These are phyloP conservation scores for Himalopsyche phryganea DNA, from an alignment of 1,140 invertebrate genomes.

Conservation along the genomic window DNA sequence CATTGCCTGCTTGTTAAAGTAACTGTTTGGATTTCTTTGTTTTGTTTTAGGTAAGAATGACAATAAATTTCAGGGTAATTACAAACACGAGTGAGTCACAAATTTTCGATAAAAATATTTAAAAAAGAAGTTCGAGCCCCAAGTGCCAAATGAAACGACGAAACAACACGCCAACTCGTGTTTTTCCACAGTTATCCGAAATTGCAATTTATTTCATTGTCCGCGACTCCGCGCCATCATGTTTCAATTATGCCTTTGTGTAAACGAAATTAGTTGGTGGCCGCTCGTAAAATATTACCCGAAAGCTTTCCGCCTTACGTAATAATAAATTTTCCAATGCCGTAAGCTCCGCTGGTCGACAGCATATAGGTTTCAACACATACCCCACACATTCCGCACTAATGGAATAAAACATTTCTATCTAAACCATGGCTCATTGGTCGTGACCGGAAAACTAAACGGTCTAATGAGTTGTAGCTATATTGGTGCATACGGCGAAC, in stretches of 20 bases:
- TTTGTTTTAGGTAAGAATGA: no score
- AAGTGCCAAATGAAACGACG: no score
- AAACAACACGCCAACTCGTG: background rate
- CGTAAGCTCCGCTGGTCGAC: background rate
- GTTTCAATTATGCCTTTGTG: slow-evolving; percentile 35
- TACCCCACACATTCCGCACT: slow-evolving; percentile 2
- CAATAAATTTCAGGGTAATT: no score
- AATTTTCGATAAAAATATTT: no score
- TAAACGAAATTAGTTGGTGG: slow-evolving; percentile 33
- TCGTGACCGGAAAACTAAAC: slow-evolving; percentile 29
- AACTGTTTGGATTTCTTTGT: no score
- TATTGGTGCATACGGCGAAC: slow-evolving; percentile 8
- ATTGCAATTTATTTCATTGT: slow-evolving; percentile 32
- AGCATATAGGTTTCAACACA: slow-evolving; percentile 3
- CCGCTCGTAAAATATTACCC: slow-evolving; percentile 31
- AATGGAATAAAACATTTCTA: slow-evolving; percentile 33
- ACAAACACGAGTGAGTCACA: no score
- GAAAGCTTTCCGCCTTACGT: slow-evolving; percentile 25
- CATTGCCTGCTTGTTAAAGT: no score
- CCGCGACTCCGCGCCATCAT: slow-evolving; percentile 24
- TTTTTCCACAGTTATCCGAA: slow-evolving; percentile 17
- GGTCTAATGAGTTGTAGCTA: slow-evolving; percentile 26
- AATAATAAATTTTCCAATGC: slow-evolving; percentile 32
- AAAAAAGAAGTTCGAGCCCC: no score
- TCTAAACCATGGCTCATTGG: slow-evolving; percentile 27